phyloP scores from a whole-genome alignment of 1,140 invertebrate genomes.

The Chrysoperla carnea region DNA sequence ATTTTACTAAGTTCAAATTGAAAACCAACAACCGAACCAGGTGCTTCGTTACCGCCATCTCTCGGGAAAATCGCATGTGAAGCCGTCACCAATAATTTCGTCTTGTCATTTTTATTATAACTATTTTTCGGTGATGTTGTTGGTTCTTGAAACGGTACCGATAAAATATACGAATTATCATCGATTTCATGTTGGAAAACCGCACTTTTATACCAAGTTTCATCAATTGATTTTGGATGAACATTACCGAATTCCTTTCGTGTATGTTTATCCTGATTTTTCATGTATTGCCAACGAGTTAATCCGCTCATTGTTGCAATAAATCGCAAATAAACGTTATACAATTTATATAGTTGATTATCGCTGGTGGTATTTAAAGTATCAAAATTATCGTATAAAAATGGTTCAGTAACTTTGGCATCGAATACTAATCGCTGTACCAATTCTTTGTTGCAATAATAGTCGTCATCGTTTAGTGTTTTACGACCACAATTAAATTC shows the following conservation, averaged over 20 bases:
- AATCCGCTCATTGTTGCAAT: slow-evolving; percentile 77
- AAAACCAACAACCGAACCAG: slow-evolving; percentile 75
- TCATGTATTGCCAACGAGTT: slow-evolving; percentile 63
- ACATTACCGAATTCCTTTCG: slow-evolving; percentile 58
- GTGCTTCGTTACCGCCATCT: slow-evolving; percentile 56
- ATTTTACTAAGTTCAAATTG: slow-evolving; percentile 54
- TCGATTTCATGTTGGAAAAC: slow-evolving; percentile 68
- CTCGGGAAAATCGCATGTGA: slow-evolving; percentile 72
- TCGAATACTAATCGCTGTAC: slow-evolving; percentile 75
- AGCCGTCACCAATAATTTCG: slow-evolving; percentile 50
- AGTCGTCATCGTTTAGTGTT: slow-evolving; percentile 43
- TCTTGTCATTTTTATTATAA: slow-evolving; percentile 13
- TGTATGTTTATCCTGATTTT: slow-evolving; percentile 12
- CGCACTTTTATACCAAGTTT: slow-evolving; percentile 83
- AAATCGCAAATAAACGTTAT: slow-evolving; percentile 55
- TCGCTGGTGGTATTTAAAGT: slow-evolving; percentile 31
- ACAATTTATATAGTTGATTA: slow-evolving; percentile 31
- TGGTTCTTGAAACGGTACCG: slow-evolving; percentile 52
- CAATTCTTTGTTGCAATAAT: slow-evolving; percentile 71
- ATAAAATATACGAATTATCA: slow-evolving; percentile 55
- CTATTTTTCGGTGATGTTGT: slow-evolving; percentile 9
- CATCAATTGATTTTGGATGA: slow-evolving; percentile 66
- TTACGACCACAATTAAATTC: slow-evolving; percentile 42
- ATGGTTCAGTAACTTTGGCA: slow-evolving; percentile 58
- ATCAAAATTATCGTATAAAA: slow-evolving; percentile 38